Base-by-base conservation (phyloP, 2,888 invertebrate species). In the Apotomis betuletana region DNA sequence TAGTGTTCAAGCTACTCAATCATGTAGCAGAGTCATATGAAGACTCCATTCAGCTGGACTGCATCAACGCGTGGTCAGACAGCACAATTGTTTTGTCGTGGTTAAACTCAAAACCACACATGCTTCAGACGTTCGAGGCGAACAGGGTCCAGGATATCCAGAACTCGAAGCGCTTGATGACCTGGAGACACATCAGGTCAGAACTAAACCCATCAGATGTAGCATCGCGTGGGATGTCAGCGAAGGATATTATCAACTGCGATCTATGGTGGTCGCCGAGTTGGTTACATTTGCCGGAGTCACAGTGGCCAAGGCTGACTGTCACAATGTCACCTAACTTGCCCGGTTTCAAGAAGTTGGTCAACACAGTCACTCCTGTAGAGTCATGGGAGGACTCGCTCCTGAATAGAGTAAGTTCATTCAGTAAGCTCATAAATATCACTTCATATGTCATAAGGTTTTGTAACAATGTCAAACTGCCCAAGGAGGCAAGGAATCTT, bases 101-200 rank as follows among this genome's bases (percentile, higher is more conserved):
- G n/a, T n/a, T n/a, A n/a, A n/a, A n/a, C n/a, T n/a, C n/a, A n/a
- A n/a, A n/a, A 15, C 67, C 71, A 4, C 67, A 71, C 44, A 27
- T n/a, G 15, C 27, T 71, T 9, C 61, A 67, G 13, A 57, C 55
- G 0, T 71, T 60, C 44, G 67, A 71, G 61, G 60, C 65, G 3
- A 70, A 64, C 36, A 3, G 65, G 38, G 57, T 65, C 41, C n/a
- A 27, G 46, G 1, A 70, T 41, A 64, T 60, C 1, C 52, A 12
- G 3, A 61, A 10, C 44, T 13, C 63, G 3, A 36, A 63, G 10
- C 1, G 3, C 13, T 1, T 0, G 2, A 63, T 63, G 3, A 13
- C 10, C 3, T 63, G 63, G 51, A 4, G 51, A 10, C 51, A 63
- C 27, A 36, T 63, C 3, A 36, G 52, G 0, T 4, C 4, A 4